Evolutionary conservation across 2,888 invertebrate species (phyloP).

Genomic region (Phortica okadai): DNA sequence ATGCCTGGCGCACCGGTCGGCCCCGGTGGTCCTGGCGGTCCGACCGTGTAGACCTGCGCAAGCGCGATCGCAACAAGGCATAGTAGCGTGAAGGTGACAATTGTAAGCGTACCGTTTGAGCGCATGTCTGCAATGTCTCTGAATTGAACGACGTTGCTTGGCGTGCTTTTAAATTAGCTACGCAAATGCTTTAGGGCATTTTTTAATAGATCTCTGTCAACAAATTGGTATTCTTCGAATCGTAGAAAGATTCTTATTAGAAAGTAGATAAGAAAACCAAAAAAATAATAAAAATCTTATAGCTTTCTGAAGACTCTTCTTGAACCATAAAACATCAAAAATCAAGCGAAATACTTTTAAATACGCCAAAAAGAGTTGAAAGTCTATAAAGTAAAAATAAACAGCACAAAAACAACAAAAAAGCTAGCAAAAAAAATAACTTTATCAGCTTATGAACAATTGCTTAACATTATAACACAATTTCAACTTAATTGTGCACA

Average conservation of each 20-base stretch:
- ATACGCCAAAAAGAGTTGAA: not conserved
- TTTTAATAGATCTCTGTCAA: not conserved
- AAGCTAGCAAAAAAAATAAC: conserved; percentile 24
- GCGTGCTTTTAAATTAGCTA: not conserved
- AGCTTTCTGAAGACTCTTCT: no score
- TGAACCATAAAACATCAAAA: no score
- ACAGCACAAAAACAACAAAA: not conserved
- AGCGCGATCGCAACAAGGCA: not conserved
- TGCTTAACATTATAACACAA: conserved; percentile 64
- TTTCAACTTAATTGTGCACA: conserved; percentile 62
- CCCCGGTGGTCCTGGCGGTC: conserved; percentile 48
- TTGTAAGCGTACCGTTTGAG: not conserved
- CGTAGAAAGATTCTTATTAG: no score
- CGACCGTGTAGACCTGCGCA: conserved; percentile 36
- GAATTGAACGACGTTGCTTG: not conserved
- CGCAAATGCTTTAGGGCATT: not conserved
- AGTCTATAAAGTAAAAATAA: not conserved
- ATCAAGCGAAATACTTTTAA: no score
- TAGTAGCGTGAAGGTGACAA: not conserved
- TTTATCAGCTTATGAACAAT: conserved; percentile 63
- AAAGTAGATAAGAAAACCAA: no score
- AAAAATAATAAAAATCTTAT: not conserved
- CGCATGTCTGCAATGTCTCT: not conserved
- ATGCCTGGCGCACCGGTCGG: conserved; percentile 40
- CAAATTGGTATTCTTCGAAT: not conserved